Evolutionary conservation across 2,888 invertebrate genomes (phyloP).

Genomic region (Clostera curtula): DNA sequence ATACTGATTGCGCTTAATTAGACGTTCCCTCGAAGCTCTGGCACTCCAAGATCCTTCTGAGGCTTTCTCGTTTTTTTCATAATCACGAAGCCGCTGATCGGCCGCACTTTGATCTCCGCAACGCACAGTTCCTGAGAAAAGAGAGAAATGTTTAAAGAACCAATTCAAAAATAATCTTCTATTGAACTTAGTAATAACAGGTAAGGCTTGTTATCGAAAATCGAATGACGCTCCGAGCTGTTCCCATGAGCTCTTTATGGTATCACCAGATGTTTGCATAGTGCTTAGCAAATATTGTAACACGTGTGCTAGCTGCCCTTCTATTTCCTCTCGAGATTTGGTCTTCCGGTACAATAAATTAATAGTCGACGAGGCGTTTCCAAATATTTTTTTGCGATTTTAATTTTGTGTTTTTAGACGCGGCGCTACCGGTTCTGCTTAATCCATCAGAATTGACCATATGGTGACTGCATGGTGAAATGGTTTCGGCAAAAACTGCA

Average conservation of each 20-base stretch:
- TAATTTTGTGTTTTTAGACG: conserved; percentile 42
- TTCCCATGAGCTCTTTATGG: conserved; percentile 37
- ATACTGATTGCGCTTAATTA: conserved; percentile 75
- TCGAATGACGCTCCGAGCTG: conserved; percentile 15
- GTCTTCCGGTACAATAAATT: conserved; percentile 72
- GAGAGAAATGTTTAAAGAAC: conserved; percentile 37
- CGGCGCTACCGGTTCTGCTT: conserved; percentile 45
- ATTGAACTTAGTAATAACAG: conserved; percentile 21
- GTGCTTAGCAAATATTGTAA: conserved; percentile 72
- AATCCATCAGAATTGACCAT: conserved; percentile 40
- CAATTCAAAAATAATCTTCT: conserved; percentile 13
- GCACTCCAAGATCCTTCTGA: conserved; percentile 57
- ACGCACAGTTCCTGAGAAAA: conserved; percentile 61
- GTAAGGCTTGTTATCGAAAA: conserved; percentile 11
- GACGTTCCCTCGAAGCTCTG: conserved; percentile 60
- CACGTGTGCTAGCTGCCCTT: conserved; percentile 68
- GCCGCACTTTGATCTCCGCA: conserved; percentile 68
- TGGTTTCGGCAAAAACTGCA: conserved; percentile 21
- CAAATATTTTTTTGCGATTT: conserved; percentile 44
- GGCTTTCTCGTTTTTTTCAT: conserved; percentile 70
- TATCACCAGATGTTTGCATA: conserved; percentile 64
- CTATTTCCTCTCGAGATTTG: conserved; percentile 72
- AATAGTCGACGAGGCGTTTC: conserved; percentile 46
- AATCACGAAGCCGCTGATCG: conserved; percentile 65
- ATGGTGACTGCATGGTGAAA: conserved; percentile 33